A percentile compares a stretch with the other conserved stretches of the same genome.
Conservation (phyloP, 2,797 vertebrate species). For the Propithecus deckenii region DNA sequence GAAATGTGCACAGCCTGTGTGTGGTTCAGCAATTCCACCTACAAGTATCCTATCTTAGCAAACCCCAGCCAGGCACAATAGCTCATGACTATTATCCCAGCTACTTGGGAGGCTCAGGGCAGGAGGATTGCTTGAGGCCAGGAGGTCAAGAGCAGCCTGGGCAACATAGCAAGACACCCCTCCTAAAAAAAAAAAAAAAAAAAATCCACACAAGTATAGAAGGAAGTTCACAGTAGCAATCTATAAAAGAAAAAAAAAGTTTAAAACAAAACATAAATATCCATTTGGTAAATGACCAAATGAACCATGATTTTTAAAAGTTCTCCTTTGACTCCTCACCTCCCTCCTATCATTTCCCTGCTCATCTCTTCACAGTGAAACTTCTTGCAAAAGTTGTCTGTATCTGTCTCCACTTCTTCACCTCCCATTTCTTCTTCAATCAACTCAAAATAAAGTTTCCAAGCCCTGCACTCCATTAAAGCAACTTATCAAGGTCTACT, state of each 20-base stretch:
- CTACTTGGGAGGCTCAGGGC: neutral
- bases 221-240: neutral
- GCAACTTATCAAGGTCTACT: neutral
- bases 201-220: neutral
- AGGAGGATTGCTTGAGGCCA: neutral
- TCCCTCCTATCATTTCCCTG: neutral
- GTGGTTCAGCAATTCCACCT: neutral
- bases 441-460: slow-evolving; percentile 14
- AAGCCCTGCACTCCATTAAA: neutral
- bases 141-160: neutral
- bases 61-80: neutral
- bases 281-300: neutral
- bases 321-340: neutral
- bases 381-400: neutral
- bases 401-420: neutral
- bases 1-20: neutral
- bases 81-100: neutral
- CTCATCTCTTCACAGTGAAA: neutral
- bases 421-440: neutral
- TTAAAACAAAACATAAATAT: neutral
- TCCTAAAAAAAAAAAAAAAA: neutral
- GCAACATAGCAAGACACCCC: neutral
- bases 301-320: neutral
- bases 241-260: neutral
- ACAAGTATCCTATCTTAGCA: neutral